Evolutionary conservation across 2,888 invertebrate genomes (phyloP).

Genomic region (Pollenia amentaria): DNA sequence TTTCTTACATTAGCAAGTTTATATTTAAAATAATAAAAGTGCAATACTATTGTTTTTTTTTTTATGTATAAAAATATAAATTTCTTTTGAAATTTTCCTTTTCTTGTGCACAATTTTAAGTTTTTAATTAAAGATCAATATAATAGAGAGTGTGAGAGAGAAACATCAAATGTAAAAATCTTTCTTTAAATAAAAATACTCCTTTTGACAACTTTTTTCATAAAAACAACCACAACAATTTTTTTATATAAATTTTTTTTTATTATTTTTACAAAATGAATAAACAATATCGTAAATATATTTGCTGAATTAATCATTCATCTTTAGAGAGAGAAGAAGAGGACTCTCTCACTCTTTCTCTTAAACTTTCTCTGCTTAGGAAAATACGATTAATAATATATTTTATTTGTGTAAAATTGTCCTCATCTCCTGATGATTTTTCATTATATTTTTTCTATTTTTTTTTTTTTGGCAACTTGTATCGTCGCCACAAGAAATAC

Average conservation of each 20-base stretch:
- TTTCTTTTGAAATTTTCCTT: too few relatives aligned
- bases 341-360: neutral
- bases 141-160: too few relatives aligned
- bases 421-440: constrained; percentile 41
- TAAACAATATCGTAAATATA: neutral
- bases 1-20: too few relatives aligned
- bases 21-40: too few relatives aligned
- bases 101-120: too few relatives aligned
- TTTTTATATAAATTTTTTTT: too few relatives aligned
- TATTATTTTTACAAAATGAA: neutral
- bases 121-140: too few relatives aligned
- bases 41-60: too few relatives aligned
- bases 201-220: neutral
- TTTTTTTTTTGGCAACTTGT: constrained; percentile 48
- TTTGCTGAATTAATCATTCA: constrained; percentile 1
- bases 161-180: too few relatives aligned
- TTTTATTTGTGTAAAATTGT: constrained; percentile 25
- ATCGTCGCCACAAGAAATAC: constrained; percentile 39
- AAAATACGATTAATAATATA: constrained; percentile 40
- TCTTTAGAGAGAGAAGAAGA: neutral
- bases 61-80: too few relatives aligned
- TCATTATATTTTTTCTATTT: neutral
- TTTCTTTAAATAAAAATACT: too few relatives aligned
- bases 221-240: neutral
- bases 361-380: neutral